A percentile compares a stretch with the other conserved stretches of the same genome.
Evolutionary conservation across 2,797 vertebrate genomes (phyloP).

Genomic region (Muscicapa striata): DNA sequence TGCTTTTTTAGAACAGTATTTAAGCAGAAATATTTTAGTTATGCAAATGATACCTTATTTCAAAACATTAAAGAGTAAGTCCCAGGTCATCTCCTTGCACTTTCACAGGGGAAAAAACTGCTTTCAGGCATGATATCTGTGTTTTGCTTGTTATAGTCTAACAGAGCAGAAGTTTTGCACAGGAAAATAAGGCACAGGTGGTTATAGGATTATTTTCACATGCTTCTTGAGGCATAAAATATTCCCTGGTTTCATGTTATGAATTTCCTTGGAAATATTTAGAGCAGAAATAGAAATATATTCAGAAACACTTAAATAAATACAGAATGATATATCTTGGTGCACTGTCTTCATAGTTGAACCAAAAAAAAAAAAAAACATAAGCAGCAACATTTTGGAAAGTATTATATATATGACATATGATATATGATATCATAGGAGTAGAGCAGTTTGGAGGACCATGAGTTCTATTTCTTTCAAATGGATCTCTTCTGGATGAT

Average conservation of each 20-base stretch:
- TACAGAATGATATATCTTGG: not conserved
- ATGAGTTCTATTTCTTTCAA: not conserved
- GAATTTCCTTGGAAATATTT: not conserved
- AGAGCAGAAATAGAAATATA: not conserved
- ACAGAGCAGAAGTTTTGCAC: not conserved
- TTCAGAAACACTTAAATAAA: not conserved
- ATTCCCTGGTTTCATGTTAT: not conserved
- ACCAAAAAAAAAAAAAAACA: not conserved
- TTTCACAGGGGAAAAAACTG: not conserved
- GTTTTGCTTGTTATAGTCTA: not conserved
- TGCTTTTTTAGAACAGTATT: not conserved
- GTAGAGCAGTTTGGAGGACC: not conserved
- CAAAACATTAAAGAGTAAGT: not conserved
- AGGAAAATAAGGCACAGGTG: not conserved
- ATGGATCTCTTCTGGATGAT: not conserved
- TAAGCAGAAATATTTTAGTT: constrained; percentile 27
- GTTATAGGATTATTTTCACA: not conserved
- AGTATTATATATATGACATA: not conserved
- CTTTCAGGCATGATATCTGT: not conserved
- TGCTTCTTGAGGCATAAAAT: not conserved
- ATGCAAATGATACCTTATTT: constrained; percentile 6
- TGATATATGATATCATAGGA: not conserved
- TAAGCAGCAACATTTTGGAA: not conserved
- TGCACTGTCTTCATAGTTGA: not conserved
- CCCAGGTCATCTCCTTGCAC: not conserved